These are phyloP conservation scores for Melipona quadrifasciata DNA, from an alignment of 1,140 invertebrate species.

Conservation along the genomic window DNA sequence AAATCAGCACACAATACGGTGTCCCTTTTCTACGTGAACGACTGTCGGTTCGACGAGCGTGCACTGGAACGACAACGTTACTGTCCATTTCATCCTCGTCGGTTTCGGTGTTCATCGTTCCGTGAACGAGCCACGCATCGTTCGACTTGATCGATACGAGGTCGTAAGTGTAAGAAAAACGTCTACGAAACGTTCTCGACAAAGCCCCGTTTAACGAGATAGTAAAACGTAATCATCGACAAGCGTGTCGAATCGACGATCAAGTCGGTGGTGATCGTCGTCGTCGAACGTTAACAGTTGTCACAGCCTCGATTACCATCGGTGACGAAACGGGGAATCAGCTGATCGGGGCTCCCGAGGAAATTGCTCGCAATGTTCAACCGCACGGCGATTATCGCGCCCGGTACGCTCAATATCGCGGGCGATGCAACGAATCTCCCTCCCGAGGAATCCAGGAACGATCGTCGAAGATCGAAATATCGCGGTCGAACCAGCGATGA, in stretches of 20 bases:
- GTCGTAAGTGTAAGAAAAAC: neutral
- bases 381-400: neutral
- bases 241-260: neutral
- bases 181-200: no score
- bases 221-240: neutral
- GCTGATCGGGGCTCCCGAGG: neutral
- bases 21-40: neutral
- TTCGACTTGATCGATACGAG: neutral
- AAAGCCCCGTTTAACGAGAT: no score
- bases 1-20: neutral
- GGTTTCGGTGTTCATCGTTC: slow-evolving; percentile 18
- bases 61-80: neutral
- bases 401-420: neutral
- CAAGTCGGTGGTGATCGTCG: neutral
- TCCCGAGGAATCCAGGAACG: no score
- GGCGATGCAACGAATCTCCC: neutral
- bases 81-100: slow-evolving; percentile 49
- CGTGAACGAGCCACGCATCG: slow-evolving; percentile 9
- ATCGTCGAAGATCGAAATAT: neutral
- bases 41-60: neutral
- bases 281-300: neutral
- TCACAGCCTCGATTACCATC: neutral
- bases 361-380: neutral
- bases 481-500: neutral
- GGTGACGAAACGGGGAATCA: neutral